Evolutionary conservation across 1,140 invertebrate genomes (phyloP), one percentile per base, ranked within the genome.

Genomic region (Bathynomus jamesi): DNA sequence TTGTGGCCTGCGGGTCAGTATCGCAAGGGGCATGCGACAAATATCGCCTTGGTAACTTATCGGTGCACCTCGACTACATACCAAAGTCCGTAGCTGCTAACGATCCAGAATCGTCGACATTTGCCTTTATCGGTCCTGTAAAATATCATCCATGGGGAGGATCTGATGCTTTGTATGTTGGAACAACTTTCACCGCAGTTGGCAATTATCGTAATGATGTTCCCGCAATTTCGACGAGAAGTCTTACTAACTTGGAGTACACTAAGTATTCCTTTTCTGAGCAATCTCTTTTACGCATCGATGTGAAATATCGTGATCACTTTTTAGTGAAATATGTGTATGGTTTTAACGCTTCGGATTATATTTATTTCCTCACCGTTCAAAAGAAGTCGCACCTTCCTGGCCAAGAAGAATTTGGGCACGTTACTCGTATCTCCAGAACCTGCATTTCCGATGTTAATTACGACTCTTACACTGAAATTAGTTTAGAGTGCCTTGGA

Each of bases 261-360:
- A 90, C 91, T 0, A 91, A 95, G 80, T 89, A 87, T 74, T 90
- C 91, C 2, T 95, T 95, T 80, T 90, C 89, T 24, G 91, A 93
- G 80, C 90, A 95, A 81, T 93, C 93, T 28, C 86, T 89, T 61
- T 85, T 95, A n/a, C 88, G 89, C 76, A 95, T 96, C 71, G 94
- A 96, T 83, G 93, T 95, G 11, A 95, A 95, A 80, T 95, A 95
- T 82, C 87, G 93, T 70, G 94, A 96, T 83, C 93, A 95, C 81
- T 96, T 95, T 83, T 84, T 96, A 7, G 93, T 99, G 25, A 89
- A 93, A 79, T 98, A 98, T 82, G 87, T 97, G 2, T 96, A 96
- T 83, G 95, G 95, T 11, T 98, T 99, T 80, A 93, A 95, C 82
- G 92, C 93, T 2, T 93, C 90, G 78, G 90, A 93, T 72, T 97